These are phyloP conservation scores for Zaprionus gabonicus DNA, from an alignment of 1,140 invertebrate species.

Conservation along the genomic window DNA sequence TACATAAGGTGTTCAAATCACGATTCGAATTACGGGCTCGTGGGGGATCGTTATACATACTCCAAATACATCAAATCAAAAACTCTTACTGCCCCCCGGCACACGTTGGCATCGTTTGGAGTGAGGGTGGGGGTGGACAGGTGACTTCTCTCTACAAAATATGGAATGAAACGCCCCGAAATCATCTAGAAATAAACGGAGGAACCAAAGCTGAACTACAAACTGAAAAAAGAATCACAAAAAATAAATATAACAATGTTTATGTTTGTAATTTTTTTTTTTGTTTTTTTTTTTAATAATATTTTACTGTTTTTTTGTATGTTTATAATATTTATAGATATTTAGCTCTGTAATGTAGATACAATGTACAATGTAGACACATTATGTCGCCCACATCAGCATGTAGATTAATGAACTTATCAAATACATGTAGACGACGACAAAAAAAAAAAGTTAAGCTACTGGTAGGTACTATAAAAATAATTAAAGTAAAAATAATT, in stretches of 20 bases:
- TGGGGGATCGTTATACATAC: slow-evolving; percentile 6
- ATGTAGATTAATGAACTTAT: slow-evolving; percentile 69
- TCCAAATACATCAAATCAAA: slow-evolving; percentile 1
- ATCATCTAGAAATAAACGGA: not conserved
- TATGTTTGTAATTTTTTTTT: slow-evolving; percentile 51
- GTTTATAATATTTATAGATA: slow-evolving; percentile 73
- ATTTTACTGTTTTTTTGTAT: slow-evolving; percentile 77
- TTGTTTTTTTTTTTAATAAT: slow-evolving; percentile 72
- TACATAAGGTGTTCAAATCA: slow-evolving; percentile 35
- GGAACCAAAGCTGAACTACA: slow-evolving; percentile 13
- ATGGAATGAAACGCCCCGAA: slow-evolving; percentile 12
- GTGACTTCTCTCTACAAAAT: not conserved
- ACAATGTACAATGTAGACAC: slow-evolving; percentile 76
- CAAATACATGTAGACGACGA: slow-evolving; percentile 65
- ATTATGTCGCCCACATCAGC: slow-evolving; percentile 54
- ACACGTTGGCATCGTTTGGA: slow-evolving; percentile 27
- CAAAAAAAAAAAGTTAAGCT: slow-evolving; percentile 66
- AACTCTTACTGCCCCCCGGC: not conserved
- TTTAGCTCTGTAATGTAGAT: slow-evolving; percentile 77
- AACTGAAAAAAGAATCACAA: slow-evolving; percentile 41
- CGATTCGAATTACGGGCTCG: slow-evolving; percentile 17
- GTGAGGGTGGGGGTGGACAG: not conserved
- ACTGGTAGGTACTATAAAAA: slow-evolving; percentile 69
- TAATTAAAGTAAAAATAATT: slow-evolving; percentile 67
- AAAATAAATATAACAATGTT: slow-evolving; percentile 36